Conservation (phyloP, 2,113 vertebrate genomes). For the Thomomys bottae region DNA sequence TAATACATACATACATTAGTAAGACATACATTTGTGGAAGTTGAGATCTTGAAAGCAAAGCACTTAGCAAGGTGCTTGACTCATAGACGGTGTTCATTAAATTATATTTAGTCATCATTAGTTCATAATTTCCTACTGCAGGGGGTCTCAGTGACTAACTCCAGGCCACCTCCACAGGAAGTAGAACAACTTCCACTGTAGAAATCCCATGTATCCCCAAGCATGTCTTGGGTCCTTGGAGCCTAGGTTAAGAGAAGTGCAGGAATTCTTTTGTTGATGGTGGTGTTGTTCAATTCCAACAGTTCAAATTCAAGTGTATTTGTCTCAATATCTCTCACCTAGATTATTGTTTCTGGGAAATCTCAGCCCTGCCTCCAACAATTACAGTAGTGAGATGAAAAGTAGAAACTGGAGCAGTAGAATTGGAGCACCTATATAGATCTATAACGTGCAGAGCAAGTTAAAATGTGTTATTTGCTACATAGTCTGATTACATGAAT, state of each 20-base stretch:
- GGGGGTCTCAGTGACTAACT: neutral
- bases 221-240: neutral
- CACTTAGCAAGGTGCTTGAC: slow-evolving; percentile 1
- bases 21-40: neutral
- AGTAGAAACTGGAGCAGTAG: neutral
- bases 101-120: neutral
- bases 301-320: neutral
- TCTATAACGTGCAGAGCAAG: neutral
- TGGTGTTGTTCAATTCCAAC: neutral
- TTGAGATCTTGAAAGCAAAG: neutral
- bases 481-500: neutral
- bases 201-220: neutral
- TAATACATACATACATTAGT: neutral
- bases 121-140: neutral
- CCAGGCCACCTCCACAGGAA: neutral
- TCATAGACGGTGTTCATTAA: neutral
- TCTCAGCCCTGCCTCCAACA: neutral
- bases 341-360: neutral
- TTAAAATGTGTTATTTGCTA: neutral
- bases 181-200: neutral
- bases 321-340: neutral
- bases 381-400: neutral
- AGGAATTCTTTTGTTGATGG: neutral
- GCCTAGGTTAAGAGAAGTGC: neutral
- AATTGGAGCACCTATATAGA: neutral